These are phyloP conservation scores for Tauraco hartlaubi DNA, from an alignment of 2,797 vertebrate genomes.

Conservation along the genomic window DNA sequence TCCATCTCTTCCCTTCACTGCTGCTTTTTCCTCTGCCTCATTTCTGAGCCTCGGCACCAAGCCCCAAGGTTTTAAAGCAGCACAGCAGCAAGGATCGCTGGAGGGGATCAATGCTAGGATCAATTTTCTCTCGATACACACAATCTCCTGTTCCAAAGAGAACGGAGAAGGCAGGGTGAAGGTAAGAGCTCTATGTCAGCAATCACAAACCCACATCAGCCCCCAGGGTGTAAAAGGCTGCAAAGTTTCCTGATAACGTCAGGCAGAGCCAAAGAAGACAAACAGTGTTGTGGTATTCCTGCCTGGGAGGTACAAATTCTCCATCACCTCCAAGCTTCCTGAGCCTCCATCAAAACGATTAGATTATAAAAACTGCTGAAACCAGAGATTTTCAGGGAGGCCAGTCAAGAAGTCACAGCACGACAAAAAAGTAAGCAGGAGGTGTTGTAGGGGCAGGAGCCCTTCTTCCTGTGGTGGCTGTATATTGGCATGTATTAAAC, in stretches of 20 bases:
- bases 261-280: conserved; percentile 41
- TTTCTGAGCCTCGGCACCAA: neutral
- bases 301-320: conserved; percentile 57
- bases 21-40: neutral
- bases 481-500: conserved; percentile 58
- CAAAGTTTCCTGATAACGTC: conserved; percentile 35
- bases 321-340: conserved; percentile 23
- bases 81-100: neutral
- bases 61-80: neutral
- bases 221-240: neutral
- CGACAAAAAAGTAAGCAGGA: neutral
- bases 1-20: neutral
- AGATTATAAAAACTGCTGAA: conserved; percentile 63
- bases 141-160: neutral
- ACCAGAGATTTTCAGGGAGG: conserved; percentile 32
- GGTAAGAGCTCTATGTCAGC: neutral
- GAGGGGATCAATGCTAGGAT: neutral
- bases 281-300: conserved; percentile 42
- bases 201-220: conserved; percentile 31
- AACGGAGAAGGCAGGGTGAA: neutral
- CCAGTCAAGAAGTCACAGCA: conserved; percentile 6
- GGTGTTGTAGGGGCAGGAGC: neutral
- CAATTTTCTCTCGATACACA: neutral
- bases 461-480: conserved; percentile 33
- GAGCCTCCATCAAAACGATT: neutral